Evolutionary conservation across 1,140 invertebrate species (phyloP), one percentile per base, ranked within the genome.

Genomic region (Ceratosolen fusciceps): DNA sequence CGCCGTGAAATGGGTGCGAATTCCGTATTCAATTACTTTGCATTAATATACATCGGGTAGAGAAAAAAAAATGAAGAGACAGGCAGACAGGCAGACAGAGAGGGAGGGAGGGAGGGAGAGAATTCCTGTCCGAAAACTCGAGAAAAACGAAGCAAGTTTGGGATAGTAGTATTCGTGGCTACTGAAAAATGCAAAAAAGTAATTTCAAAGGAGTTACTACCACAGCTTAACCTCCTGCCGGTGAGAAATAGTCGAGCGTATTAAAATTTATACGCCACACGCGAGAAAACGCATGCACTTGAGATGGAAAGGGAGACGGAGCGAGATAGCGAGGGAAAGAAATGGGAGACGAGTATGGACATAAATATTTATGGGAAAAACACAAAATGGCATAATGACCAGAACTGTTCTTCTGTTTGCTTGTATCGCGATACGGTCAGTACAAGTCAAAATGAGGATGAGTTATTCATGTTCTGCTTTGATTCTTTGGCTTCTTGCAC

Each of bases 151-250:
- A 73, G 34, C 56, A 67, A 47, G 67, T 72, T 26, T 37, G 7
- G 72, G 9, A n/a, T n/a, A n/a, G n/a, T 67, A 39, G 39, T 29
- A 58, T 49, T 37, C 65, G 31, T 37, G 70, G 31, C 65, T 80
- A 12, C 31, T 80, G 74, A 80, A 80, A 80, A 80, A 80, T 80
- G 79, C 79, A 80, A 80, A 80, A 74, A 76, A 80, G 79, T 80
- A 75, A 80, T 80, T 80, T 76, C 54, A 72, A 80, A 80, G 62
- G 67, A 80, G 56, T 19, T 60, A 60, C 77, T 16, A 21, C 12
- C 43, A 68, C 37, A 47, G 26, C 26, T 31, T 5, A 29, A 16
- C 16, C 43, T 26, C 9, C n/a, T 21, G 29, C 65, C 62, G 21
- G 37, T 75, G 79, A 80, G 43, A 80, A 80, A 80, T 75, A 39